Conservation (phyloP, 2,797 vertebrate genomes). For the Enteromius thamalakanensis region DNA sequence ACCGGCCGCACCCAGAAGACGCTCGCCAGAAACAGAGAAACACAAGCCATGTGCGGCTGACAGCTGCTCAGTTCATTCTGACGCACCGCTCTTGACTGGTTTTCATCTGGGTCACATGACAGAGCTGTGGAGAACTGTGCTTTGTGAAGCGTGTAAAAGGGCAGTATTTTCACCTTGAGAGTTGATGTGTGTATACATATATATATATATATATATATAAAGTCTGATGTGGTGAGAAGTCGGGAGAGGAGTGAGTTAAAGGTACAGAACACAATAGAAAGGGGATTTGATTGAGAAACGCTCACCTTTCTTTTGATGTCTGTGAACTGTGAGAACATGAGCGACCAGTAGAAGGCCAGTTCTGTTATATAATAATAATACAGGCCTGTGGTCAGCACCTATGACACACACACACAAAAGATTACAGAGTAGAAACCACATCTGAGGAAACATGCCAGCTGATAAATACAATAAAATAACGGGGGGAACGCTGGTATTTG, state of each 20-base stretch:
- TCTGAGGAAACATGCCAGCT: background rate
- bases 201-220: no score
- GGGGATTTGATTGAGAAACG: background rate
- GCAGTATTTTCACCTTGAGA: background rate
- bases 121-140: background rate
- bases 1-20: background rate
- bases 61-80: constrained; percentile 19
- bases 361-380: constrained; percentile 92
- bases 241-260: background rate
- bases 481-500: constrained; percentile 83
- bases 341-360: constrained; percentile 95
- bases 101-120: constrained; percentile 42
- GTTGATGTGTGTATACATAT: no score
- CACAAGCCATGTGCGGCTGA: background rate
- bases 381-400: constrained; percentile 88
- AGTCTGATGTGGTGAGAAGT: background rate
- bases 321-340: constrained; percentile 98
- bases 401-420: constrained; percentile 6
- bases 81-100: background rate
- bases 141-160: background rate
- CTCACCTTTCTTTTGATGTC: constrained; percentile 97
- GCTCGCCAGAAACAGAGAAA: background rate
- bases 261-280: background rate
- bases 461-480: no score
- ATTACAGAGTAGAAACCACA: background rate